These are phyloP conservation scores for Carcina quercana DNA, from an alignment of 2,888 invertebrate species.

Conservation along the genomic window DNA sequence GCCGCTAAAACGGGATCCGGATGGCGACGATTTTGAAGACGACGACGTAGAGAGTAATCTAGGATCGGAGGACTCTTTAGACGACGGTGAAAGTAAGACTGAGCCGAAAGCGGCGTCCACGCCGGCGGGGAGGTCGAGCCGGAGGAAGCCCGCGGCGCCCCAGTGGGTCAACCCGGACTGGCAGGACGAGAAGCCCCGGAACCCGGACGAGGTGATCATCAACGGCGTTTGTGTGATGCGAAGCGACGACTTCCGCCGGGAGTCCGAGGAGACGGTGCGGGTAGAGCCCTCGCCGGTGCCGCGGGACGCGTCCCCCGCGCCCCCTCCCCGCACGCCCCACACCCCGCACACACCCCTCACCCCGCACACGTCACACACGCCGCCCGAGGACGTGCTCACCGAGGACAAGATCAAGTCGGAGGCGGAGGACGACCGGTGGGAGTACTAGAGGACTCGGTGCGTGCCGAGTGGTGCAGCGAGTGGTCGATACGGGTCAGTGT, in stretches of 20 bases:
- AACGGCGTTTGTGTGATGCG: constrained; percentile 96
- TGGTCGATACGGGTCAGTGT: constrained; percentile 35
- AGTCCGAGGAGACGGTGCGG: constrained; percentile 81
- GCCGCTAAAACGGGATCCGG: constrained; percentile 86
- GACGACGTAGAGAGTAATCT: constrained; percentile 85
- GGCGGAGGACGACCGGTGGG: constrained; percentile 78
- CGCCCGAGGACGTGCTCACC: constrained; percentile 44
- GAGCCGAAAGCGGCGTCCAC: constrained; percentile 72
- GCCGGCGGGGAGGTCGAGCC: constrained; percentile 69
- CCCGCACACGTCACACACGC: constrained; percentile 30
- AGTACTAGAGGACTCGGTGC: constrained; percentile 49
- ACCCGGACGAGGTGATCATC: constrained; percentile 87
- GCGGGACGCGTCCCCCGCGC: constrained; percentile 33
- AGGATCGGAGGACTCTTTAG: constrained; percentile 79
- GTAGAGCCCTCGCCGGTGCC: constrained; percentile 85
- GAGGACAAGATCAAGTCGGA: constrained; percentile 75
- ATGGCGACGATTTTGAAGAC: constrained; percentile 86
- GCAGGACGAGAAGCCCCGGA: constrained; percentile 80
- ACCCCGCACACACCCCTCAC: constrained; percentile 28
- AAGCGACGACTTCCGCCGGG: constrained; percentile 81
- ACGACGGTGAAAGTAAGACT: constrained; percentile 71
- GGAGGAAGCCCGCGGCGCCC: constrained; percentile 96
- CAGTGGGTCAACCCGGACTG: constrained; percentile 98
- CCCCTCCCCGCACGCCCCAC: constrained; percentile 26
- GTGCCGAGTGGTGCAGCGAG: constrained; percentile 23